phyloP scores from a whole-genome alignment of 2,888 invertebrate species.

The Sipha maydis region DNA sequence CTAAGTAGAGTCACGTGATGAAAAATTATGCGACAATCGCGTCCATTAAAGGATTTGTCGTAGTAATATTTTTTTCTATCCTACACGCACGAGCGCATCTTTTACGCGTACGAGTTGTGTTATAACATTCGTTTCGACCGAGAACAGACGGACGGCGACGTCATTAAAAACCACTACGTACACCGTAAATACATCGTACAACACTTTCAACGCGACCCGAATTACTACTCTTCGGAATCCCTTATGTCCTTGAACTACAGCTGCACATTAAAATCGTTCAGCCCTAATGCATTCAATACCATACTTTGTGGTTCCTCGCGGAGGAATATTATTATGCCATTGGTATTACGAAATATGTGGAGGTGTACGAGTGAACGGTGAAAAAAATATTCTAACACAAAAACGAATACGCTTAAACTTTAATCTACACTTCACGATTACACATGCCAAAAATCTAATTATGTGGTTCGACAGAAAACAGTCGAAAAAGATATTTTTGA shows the following conservation, averaged over 20 bases:
- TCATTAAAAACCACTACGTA: background rate
- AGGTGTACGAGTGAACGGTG: too few species aligned
- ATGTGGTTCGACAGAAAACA: conserved; percentile 27
- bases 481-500: background rate
- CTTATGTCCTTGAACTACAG: background rate
- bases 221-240: background rate
- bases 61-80: background rate
- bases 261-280: background rate
- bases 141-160: background rate
- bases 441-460: conserved; percentile 45
- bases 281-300: background rate
- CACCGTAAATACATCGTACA: background rate
- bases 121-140: background rate
- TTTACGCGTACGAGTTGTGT: background rate
- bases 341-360: background rate
- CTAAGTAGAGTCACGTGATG: conserved; percentile 42
- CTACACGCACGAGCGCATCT: background rate
- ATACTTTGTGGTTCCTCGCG: background rate
- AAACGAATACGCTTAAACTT: conserved; percentile 18
- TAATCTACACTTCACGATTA: background rate
- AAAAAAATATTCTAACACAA: conserved; percentile 2
- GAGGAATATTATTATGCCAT: background rate
- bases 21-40: conserved; percentile 10
- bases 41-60: background rate
- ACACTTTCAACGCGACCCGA: background rate